Evolutionary conservation across 2,113 vertebrate species (phyloP).

Genomic region (Epinephelus fuscoguttatus): DNA sequence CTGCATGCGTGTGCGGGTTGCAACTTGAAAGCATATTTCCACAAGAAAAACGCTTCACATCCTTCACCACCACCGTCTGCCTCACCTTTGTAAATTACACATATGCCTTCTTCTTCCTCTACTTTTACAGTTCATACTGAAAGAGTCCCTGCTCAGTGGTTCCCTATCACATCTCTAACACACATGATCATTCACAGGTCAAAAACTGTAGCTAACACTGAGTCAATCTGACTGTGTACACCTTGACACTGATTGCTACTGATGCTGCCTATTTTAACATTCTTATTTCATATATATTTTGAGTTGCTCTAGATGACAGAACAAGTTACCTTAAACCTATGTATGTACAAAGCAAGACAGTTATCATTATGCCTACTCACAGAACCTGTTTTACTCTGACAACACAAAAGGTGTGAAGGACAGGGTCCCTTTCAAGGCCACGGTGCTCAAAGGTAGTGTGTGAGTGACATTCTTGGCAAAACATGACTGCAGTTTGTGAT

Average conservation of each 20-base stretch:
- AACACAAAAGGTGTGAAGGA: constrained; percentile 31
- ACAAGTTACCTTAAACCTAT: constrained; percentile 20
- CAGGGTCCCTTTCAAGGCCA: constrained; percentile 18
- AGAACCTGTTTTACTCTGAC: constrained; percentile 56
- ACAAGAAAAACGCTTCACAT: constrained; percentile 32
- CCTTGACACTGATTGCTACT: neutral
- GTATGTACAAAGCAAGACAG: constrained; percentile 12
- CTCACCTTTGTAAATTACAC: constrained; percentile 51
- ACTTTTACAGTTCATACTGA: constrained; percentile 24
- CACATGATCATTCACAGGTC: neutral
- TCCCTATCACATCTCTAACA: neutral
- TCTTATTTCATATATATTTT: neutral
- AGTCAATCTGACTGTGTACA: neutral
- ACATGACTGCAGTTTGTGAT: constrained; percentile 16
- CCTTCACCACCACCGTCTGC: constrained; percentile 25
- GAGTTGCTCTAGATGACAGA: neutral
- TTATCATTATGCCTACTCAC: constrained; percentile 34
- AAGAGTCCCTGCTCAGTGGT: neutral
- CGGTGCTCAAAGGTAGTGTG: neutral
- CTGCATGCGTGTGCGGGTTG: constrained; percentile 12
- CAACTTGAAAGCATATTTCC: constrained; percentile 60
- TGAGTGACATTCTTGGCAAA: constrained; percentile 6
- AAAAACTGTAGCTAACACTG: neutral
- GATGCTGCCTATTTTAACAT: neutral
- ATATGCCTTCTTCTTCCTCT: constrained; percentile 17